A percentile compares a stretch with the other conserved stretches of the same genome.
Conservation (phyloP, 2,888 invertebrate species). For the Agrilus cyanescens region DNA sequence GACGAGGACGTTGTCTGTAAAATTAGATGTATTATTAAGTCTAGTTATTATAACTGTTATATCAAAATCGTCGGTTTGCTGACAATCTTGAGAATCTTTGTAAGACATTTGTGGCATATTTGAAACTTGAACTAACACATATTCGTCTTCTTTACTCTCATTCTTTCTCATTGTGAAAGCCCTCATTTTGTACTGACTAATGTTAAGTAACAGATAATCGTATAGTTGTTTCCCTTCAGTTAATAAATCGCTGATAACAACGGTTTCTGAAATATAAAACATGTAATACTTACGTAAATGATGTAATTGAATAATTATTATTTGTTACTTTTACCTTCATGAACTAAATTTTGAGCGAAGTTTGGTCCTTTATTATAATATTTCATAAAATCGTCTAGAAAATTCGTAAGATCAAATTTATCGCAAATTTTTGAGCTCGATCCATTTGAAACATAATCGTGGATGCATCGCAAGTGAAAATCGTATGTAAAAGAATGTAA, state of each 20-base stretch:
- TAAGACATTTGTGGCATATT: constrained; percentile 45
- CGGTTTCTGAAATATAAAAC: constrained; percentile 37
- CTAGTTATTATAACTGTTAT: constrained; percentile 55
- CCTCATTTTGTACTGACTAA: constrained; percentile 54
- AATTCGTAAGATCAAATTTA: constrained; percentile 59
- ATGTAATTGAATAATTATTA: no score
- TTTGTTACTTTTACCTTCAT: constrained; percentile 53
- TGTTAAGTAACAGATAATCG: constrained; percentile 56
- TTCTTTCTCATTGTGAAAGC: constrained; percentile 47
- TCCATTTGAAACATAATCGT: constrained; percentile 49
- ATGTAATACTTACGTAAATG: constrained; percentile 1
- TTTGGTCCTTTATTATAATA: constrained; percentile 68
- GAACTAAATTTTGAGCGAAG: constrained; percentile 60
- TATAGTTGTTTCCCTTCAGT: constrained; percentile 54
- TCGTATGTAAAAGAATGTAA: constrained; percentile 69
- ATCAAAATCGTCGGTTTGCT: constrained; percentile 54
- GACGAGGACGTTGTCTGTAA: constrained; percentile 31
- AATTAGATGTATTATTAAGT: constrained; percentile 32
- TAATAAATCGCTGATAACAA: constrained; percentile 45
- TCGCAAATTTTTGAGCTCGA: constrained; percentile 38
- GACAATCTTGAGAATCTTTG: constrained; percentile 46
- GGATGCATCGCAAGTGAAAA: constrained; percentile 58
- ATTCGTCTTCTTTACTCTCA: constrained; percentile 39
- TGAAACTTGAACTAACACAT: constrained; percentile 49
- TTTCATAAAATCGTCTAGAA: constrained; percentile 63